Evolutionary conservation across 92 coral and sea anemone genomes (phyloP).

Genomic region (Meandrina meandrites): DNA sequence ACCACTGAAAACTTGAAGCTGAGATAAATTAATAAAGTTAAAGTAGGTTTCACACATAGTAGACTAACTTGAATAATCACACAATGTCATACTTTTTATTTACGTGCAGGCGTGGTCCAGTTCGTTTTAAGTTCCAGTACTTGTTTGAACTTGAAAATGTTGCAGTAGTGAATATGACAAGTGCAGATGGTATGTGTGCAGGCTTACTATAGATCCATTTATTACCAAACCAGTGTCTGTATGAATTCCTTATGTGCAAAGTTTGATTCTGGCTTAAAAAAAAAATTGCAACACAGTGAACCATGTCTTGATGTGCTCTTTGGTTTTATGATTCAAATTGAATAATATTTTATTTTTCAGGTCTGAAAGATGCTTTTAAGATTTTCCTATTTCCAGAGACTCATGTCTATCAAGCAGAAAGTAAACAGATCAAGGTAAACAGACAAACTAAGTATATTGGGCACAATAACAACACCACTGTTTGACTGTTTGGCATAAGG

Average conservation of each 20-base stretch:
- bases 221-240: too few species aligned
- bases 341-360: conserved; percentile 31
- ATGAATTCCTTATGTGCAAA: too few species aligned
- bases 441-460: background rate
- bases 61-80: too few species aligned
- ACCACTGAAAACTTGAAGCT: too few species aligned
- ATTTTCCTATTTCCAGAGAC: conserved; percentile 92
- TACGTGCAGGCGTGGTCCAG: conserved; percentile 83
- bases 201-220: background rate
- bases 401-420: conserved; percentile 88
- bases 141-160: conserved; percentile 95
- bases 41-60: too few species aligned
- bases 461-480: background rate
- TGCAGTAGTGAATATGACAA: conserved; percentile 91
- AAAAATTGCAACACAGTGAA: too few species aligned
- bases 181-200: conserved; percentile 71
- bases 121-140: conserved; percentile 86
- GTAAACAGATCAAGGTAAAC: conserved; percentile 80
- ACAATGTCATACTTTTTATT: background rate
- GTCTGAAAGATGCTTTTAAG: conserved; percentile 91
- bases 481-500: background rate
- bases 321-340: background rate
- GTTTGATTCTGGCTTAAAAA: too few species aligned
- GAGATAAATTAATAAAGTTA: too few species aligned
- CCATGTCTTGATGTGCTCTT: too few species aligned